Percentiles rank a stretch among this genome's conserved stretches.
Evolutionary conservation across 2,888 invertebrate species (phyloP).

Genomic region (Andrena minutula): DNA sequence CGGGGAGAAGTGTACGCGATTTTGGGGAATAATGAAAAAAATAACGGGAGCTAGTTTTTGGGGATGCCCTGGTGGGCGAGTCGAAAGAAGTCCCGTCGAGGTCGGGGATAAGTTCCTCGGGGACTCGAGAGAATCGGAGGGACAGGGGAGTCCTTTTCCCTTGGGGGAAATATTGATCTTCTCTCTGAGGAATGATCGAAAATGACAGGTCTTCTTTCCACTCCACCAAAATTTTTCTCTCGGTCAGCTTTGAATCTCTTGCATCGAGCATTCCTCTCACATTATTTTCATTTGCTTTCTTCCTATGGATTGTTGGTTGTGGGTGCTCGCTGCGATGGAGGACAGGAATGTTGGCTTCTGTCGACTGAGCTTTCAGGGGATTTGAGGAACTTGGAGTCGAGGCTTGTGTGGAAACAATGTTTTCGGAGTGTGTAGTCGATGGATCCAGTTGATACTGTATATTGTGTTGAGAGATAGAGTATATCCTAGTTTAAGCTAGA

Average conservation of each 20-base stretch:
- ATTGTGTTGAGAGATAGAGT: background rate
- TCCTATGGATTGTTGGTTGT: background rate
- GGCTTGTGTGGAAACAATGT: background rate
- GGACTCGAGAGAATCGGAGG: constrained; percentile 1
- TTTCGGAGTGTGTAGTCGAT: constrained; percentile 2
- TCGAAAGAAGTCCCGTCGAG: background rate
- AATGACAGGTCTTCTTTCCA: constrained; percentile 53
- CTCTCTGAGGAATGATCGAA: constrained; percentile 32
- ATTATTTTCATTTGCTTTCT: background rate
- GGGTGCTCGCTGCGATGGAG: background rate
- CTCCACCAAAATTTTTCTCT: background rate
- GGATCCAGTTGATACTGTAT: background rate
- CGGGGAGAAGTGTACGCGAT: constrained; percentile 32
- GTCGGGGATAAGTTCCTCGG: background rate
- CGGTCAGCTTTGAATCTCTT: too few relatives aligned
- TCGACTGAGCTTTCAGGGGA: background rate
- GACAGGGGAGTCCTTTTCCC: constrained; percentile 4
- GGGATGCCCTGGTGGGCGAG: constrained; percentile 21
- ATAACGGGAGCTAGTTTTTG: constrained; percentile 13
- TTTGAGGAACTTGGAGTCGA: background rate
- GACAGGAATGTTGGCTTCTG: background rate
- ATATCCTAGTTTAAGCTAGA: background rate
- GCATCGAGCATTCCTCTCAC: too few relatives aligned
- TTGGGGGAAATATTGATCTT: constrained; percentile 70
- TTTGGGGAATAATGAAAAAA: constrained; percentile 8